Evolutionary conservation across 2,888 invertebrate species (phyloP).

Genomic region (Drosophila pseudotalamancana): DNA sequence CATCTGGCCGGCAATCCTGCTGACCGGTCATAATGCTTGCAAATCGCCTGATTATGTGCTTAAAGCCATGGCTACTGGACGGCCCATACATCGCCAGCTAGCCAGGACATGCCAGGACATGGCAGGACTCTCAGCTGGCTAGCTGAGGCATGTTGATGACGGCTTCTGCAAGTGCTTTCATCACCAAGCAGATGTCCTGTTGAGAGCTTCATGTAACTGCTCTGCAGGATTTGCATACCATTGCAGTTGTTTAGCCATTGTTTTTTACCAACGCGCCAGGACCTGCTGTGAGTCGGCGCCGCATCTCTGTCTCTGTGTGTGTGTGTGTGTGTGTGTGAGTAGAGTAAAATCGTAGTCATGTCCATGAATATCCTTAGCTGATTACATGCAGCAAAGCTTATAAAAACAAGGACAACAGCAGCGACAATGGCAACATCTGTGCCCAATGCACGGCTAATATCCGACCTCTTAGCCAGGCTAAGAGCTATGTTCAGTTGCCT

Average conservation of each 20-base stretch:
- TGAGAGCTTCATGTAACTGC: conserved; percentile 55
- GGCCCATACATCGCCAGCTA: conserved; percentile 34
- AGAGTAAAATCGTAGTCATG: conserved; percentile 76
- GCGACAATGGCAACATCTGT: conserved; percentile 64
- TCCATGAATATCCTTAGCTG: conserved; percentile 76
- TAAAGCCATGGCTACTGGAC: conserved; percentile 31
- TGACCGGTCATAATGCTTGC: conserved; percentile 65
- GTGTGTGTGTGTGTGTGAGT: conserved; percentile 24
- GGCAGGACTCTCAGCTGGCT: conserved; percentile 14
- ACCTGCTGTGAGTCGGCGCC: conserved; percentile 70
- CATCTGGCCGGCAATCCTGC: conserved; percentile 21
- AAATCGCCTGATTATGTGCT: conserved; percentile 76
- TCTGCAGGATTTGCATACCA: conserved; percentile 67
- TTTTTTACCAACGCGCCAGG: conserved; percentile 35
- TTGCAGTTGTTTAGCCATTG: conserved; percentile 56
- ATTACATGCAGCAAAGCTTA: conserved; percentile 75
- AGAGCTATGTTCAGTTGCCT: background rate
- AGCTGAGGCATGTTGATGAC: conserved; percentile 45
- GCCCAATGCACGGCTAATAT: conserved; percentile 59
- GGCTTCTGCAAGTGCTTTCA: conserved; percentile 51
- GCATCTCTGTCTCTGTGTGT: conserved; percentile 8
- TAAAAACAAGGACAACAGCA: conserved; percentile 60
- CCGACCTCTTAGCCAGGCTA: conserved; percentile 9
- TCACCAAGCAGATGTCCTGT: conserved; percentile 53
- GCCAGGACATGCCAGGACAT: background rate